Evolutionary conservation across 2,888 invertebrate genomes (phyloP).

Genomic region (Cephonodes hylas): DNA sequence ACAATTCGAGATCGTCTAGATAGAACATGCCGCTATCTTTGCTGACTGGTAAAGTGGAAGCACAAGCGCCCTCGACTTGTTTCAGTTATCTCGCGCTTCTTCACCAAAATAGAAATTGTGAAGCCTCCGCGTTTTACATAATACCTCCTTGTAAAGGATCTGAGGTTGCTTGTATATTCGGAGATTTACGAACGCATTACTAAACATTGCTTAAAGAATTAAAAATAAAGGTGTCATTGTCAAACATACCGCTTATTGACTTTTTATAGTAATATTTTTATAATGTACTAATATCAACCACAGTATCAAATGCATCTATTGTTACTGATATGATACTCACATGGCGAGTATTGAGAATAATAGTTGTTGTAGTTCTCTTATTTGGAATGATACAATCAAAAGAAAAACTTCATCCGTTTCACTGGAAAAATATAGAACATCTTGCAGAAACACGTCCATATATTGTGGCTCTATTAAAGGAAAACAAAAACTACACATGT

Average conservation of each 20-base stretch:
- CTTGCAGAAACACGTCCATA: conserved; percentile 59
- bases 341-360: conserved; percentile 30
- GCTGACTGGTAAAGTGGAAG: conserved; percentile 30
- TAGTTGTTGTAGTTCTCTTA: conserved; percentile 21
- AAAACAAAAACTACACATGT: conserved; percentile 45
- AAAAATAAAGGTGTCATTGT: not conserved
- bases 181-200: not conserved
- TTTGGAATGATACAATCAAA: conserved; percentile 11
- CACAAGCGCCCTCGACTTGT: conserved; percentile 27
- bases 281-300: not conserved
- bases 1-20: conserved; percentile 46
- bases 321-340: conserved; percentile 41
- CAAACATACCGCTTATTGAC: not conserved
- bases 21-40: conserved; percentile 40
- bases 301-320: conserved; percentile 28
- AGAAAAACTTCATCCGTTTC: conserved; percentile 15
- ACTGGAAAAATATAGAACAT: conserved; percentile 48
- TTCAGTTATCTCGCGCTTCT: conserved; percentile 17
- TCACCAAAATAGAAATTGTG: not conserved
- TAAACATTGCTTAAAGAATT: not conserved
- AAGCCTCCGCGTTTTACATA: not conserved
- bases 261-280: not conserved
- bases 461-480: conserved; percentile 51
- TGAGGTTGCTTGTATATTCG: not conserved
- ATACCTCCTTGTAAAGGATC: not conserved